phyloP scores from a whole-genome alignment of 2,888 invertebrate genomes.

The Sussaba pulchella region DNA sequence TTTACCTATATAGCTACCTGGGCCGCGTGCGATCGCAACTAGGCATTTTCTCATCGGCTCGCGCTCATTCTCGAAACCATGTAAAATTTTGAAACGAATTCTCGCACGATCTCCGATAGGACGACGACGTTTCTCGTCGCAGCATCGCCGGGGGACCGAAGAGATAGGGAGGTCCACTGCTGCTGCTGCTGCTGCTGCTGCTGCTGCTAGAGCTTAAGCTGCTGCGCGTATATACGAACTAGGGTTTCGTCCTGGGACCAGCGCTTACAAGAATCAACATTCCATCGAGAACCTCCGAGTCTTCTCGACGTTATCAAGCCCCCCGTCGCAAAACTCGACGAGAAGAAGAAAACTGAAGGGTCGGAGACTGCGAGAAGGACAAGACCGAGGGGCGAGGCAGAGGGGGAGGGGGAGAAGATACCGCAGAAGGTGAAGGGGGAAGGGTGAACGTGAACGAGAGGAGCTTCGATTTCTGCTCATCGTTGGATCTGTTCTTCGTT shows the following conservation, averaged over 20 bases:
- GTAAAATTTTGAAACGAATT: slow-evolving; percentile 38
- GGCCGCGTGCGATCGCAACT: slow-evolving; percentile 38
- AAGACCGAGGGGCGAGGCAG: too few species aligned
- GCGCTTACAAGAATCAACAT: slow-evolving; percentile 57
- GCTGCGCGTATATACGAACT: slow-evolving; percentile 10
- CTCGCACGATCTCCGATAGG: slow-evolving; percentile 57
- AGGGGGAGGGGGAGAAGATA: slow-evolving; percentile 2
- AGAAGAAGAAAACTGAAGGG: slow-evolving; percentile 28
- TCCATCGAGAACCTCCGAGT: slow-evolving; percentile 37
- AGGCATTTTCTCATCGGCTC: slow-evolving; percentile 47
- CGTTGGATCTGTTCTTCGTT: neutral
- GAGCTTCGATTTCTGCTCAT: slow-evolving; percentile 34
- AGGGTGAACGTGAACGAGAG: neutral
- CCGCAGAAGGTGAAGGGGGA: too few species aligned
- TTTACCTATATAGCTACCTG: slow-evolving; percentile 51
- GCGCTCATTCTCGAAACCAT: neutral
- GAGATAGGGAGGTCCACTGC: slow-evolving; percentile 22
- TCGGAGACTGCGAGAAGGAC: too few species aligned
- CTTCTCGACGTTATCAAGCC: slow-evolving; percentile 52
- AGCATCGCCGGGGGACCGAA: slow-evolving; percentile 26
- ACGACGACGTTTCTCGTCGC: slow-evolving; percentile 16
- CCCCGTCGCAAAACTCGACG: slow-evolving; percentile 52
- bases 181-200: slow-evolving; percentile 1
- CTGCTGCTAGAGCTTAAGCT: too few species aligned
- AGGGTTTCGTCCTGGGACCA: slow-evolving; percentile 32